Conservation (phyloP, 2,888 invertebrate species). For the Pyrrhosoma nymphula region DNA sequence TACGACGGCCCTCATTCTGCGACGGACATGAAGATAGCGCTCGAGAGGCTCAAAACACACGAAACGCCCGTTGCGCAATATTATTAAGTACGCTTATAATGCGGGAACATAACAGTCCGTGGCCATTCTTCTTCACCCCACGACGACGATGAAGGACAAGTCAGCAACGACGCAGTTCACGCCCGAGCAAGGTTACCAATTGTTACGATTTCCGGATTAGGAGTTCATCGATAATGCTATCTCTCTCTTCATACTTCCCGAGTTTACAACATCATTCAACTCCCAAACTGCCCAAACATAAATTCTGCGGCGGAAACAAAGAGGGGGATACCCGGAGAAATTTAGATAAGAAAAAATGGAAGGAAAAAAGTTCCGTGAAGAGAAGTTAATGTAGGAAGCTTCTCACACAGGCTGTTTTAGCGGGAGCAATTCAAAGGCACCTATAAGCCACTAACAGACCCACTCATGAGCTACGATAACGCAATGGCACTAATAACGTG, state of each 20-base stretch:
- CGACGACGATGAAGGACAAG: neutral
- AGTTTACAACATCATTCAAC: neutral
- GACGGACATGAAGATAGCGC: constrained; percentile 10
- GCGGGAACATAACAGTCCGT: too few species aligned
- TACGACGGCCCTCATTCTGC: neutral
- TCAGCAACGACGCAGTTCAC: neutral
- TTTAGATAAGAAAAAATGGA: neutral
- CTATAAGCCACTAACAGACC: neutral
- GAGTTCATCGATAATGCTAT: neutral
- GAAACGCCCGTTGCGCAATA: too few species aligned
- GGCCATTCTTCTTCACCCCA: neutral
- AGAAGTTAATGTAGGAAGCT: neutral
- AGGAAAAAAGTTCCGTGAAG: neutral
- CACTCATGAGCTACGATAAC: neutral
- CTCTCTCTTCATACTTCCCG: neutral
- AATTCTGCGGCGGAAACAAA: neutral
- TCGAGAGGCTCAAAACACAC: neutral
- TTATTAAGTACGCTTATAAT: too few species aligned
- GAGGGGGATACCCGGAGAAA: neutral
- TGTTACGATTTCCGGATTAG: neutral
- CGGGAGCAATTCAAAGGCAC: neutral
- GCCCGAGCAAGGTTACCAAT: neutral
- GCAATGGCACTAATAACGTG: neutral
- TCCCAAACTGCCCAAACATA: neutral
- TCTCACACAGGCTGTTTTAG: neutral